phyloP scores from a whole-genome alignment of 2,113 vertebrate genomes.

The Baryphthengus martii region DNA sequence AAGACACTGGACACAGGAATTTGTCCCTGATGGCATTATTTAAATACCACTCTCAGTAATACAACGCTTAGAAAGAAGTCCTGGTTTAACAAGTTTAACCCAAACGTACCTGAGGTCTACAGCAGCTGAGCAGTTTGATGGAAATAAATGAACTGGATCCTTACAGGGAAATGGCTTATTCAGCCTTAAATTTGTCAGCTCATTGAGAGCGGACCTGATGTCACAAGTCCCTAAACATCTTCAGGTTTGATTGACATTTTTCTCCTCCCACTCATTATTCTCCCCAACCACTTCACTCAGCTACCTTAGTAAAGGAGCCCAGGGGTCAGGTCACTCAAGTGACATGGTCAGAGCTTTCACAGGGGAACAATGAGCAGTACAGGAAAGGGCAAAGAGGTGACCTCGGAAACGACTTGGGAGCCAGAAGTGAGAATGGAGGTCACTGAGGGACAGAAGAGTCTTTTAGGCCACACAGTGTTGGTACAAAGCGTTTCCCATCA shows the following conservation, averaged over 20 bases:
- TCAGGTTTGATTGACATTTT: neutral
- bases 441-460: neutral
- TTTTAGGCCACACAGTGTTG: neutral
- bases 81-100: neutral
- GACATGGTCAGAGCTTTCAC: rapidly evolving
- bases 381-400: neutral
- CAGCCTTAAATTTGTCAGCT: neutral
- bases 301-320: neutral
- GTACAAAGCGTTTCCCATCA: neutral
- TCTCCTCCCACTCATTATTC: neutral
- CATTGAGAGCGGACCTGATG: neutral
- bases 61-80: neutral
- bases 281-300: neutral
- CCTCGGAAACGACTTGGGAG: neutral
- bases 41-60: neutral
- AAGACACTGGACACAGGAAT: neutral
- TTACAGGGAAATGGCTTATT: neutral
- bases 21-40: neutral
- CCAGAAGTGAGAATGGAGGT: neutral
- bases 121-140: neutral
- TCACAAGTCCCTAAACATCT: neutral
- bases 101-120: neutral
- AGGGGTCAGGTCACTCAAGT: neutral
- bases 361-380: rapidly evolving
- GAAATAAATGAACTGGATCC: neutral